Evolutionary conservation across 2,888 invertebrate genomes (phyloP).

Genomic region (Orthonychiurus folsomi): DNA sequence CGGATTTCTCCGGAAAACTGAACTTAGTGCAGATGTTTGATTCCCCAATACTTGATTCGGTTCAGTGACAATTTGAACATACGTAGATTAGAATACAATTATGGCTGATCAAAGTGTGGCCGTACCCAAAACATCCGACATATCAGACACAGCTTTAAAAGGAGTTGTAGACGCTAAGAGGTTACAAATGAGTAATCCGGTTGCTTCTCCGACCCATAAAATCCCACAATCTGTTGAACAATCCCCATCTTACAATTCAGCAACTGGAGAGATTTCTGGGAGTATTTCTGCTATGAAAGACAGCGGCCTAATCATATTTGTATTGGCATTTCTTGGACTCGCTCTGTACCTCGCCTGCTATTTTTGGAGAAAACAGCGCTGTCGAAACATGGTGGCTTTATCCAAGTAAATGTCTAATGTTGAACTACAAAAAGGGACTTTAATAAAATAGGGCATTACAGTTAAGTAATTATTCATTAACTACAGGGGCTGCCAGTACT

Average conservation of each 20-base stretch:
- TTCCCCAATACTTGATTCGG: no score
- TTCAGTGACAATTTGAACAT: no score
- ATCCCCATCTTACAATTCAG: background rate
- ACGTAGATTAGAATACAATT: no score
- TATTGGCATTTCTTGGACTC: conserved; percentile 29
- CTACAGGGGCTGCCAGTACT: conserved; percentile 37
- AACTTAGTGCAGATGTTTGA: no score
- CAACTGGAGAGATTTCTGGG: conserved; percentile 9
- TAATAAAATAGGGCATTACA: no score
- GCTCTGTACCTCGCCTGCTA: conserved; percentile 33
- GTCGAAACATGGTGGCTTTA: conserved; percentile 21
- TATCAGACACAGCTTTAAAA: no score
- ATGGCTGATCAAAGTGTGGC: no score
- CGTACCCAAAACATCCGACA: no score
- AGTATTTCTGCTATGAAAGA: conserved; percentile 20
- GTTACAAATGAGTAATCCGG: background rate
- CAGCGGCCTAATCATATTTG: conserved; percentile 30
- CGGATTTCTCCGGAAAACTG: background rate
- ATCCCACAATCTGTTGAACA: background rate
- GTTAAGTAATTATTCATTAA: background rate
- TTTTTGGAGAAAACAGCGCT: conserved; percentile 36
- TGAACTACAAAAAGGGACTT: background rate
- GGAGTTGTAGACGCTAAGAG: background rate
- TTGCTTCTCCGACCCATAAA: background rate
- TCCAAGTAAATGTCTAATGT: conserved; percentile 29